Conservation (phyloP, 2,888 invertebrate genomes). For the Vesta saturnalis region DNA sequence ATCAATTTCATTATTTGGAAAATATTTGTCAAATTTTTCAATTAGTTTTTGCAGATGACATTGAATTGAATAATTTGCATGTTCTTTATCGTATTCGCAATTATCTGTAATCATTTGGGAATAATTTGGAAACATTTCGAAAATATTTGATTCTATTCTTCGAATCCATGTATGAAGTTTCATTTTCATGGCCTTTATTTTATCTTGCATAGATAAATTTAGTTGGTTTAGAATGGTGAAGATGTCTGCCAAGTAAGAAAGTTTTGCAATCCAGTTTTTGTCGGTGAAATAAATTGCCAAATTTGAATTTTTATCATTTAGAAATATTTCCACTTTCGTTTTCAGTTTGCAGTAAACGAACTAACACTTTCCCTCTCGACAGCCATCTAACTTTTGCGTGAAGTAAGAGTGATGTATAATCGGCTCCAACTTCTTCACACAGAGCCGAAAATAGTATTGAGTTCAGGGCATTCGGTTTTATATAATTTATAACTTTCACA, state of each 20-base stretch:
- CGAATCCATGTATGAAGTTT: neutral
- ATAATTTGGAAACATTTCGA: neutral
- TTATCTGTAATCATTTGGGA: too few relatives aligned
- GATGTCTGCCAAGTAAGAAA: too few relatives aligned
- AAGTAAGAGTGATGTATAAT: neutral
- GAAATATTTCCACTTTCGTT: neutral
- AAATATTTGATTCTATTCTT: too few relatives aligned
- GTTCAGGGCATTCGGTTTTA: neutral
- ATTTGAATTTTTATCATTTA: neutral
- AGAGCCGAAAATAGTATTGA: too few relatives aligned
- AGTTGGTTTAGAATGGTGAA: neutral
- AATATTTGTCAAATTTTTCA: neutral
- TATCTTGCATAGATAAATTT: too few relatives aligned
- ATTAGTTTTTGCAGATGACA: neutral
- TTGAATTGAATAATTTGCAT: too few relatives aligned
- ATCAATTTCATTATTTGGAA: too few relatives aligned
- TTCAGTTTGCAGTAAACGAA: neutral
- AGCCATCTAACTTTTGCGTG: too few relatives aligned
- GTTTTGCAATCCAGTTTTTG: neutral
- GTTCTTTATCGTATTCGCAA: too few relatives aligned
- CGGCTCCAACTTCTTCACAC: neutral
- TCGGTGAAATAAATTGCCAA: neutral
- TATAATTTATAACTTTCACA: neutral
- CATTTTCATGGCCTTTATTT: too few relatives aligned
- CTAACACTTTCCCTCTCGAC: too few relatives aligned